These are phyloP conservation scores for Aptenodytes patagonicus DNA, from an alignment of 2,113 vertebrate genomes.

Conservation along the genomic window DNA sequence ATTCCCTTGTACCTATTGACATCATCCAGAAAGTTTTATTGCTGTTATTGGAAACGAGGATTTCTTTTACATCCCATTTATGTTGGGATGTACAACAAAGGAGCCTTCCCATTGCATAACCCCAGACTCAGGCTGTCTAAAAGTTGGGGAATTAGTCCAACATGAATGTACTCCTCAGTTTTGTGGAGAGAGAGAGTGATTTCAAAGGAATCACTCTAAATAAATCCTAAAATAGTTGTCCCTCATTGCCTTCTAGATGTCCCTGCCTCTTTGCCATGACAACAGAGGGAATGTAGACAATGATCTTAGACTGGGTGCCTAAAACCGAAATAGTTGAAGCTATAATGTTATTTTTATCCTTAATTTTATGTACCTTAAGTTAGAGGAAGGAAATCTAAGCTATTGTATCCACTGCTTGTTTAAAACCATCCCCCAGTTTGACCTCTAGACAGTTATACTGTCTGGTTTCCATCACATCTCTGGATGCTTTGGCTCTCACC, in stretches of 20 bases:
- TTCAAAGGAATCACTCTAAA: not conserved
- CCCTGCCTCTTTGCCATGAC: not conserved
- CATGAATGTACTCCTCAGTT: not conserved
- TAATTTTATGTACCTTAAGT: not conserved
- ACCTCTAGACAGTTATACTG: not conserved
- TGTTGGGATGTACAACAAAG: not conserved
- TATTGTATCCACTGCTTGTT: not conserved
- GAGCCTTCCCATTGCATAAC: not conserved
- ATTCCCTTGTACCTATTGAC: not conserved
- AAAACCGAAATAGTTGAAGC: not conserved
- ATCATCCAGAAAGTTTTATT: not conserved
- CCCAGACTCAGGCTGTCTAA: not conserved
- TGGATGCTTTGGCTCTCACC: not conserved
- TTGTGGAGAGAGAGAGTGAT: not conserved
- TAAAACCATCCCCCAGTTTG: not conserved
- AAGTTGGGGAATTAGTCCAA: not conserved
- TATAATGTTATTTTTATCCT: not conserved
- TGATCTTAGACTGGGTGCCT: not conserved
- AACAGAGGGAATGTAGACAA: not conserved
- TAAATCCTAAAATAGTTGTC: not conserved
- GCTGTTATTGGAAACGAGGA: not conserved
- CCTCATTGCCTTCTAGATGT: not conserved
- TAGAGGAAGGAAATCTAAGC: not conserved
- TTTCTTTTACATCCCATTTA: not conserved
- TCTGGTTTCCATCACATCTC: not conserved